A percentile compares a stretch with the other conserved stretches of the same genome.
These are phyloP conservation scores for Drosophila recens DNA, from an alignment of 2,888 invertebrate genomes.

Conservation along the genomic window DNA sequence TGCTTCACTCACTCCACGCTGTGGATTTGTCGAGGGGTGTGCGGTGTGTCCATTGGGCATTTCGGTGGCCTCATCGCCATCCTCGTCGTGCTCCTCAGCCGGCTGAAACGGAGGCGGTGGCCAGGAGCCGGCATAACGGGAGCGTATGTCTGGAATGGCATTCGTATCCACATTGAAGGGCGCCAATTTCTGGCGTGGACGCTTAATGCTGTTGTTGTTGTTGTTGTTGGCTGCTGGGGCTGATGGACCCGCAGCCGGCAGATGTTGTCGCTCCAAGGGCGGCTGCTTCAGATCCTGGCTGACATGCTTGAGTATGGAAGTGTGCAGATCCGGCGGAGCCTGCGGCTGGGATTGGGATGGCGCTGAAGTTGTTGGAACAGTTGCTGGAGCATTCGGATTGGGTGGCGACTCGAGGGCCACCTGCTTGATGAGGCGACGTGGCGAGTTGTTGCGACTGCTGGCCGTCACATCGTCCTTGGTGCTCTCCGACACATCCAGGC, in stretches of 20 bases:
- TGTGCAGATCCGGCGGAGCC: slow-evolving; percentile 73
- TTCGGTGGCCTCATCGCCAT: slow-evolving; percentile 70
- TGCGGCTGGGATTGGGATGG: slow-evolving; percentile 22
- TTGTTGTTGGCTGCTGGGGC: slow-evolving; percentile 56
- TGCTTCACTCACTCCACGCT: slow-evolving; percentile 83
- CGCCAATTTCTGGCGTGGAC: slow-evolving; percentile 87
- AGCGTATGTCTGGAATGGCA: slow-evolving; percentile 86
- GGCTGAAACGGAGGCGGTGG: slow-evolving; percentile 85
- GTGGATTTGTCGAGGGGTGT: slow-evolving; percentile 43
- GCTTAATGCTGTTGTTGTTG: slow-evolving; percentile 83
- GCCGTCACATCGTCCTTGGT: slow-evolving; percentile 84
- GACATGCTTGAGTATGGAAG: slow-evolving; percentile 82
- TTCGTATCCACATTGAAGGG: slow-evolving; percentile 87
- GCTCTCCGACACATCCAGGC: slow-evolving; percentile 85
- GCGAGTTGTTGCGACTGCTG: slow-evolving; percentile 87
- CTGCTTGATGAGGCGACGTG: slow-evolving; percentile 89
- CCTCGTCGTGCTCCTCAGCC: slow-evolving; percentile 79
- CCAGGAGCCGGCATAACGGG: slow-evolving; percentile 87
- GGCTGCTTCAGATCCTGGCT: slow-evolving; percentile 65
- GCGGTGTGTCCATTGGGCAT: slow-evolving; percentile 71
- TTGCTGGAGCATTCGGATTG: slow-evolving; percentile 61
- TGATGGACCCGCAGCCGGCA: slow-evolving; percentile 35
- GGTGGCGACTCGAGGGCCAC: slow-evolving; percentile 90
- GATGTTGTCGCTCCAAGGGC: slow-evolving; percentile 48
- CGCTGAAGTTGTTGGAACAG: slow-evolving; percentile 31